Percentiles rank a stretch among this genome's conserved stretches.
phyloP scores from a whole-genome alignment of 2,888 invertebrate species.

The Philonicus albiceps region DNA sequence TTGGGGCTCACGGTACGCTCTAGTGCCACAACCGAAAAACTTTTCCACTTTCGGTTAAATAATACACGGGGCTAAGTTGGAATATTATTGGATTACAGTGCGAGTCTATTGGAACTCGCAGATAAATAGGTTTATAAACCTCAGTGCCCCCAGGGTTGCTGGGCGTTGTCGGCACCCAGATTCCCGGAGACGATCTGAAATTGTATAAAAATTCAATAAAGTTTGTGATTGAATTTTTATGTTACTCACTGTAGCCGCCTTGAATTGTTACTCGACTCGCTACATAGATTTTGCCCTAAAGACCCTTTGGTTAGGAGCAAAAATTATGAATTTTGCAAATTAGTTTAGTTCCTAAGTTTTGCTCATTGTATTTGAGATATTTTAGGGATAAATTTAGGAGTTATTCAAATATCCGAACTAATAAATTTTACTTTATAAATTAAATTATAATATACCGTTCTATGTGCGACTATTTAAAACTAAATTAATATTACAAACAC shows the following conservation, averaged over 20 bases:
- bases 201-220: constrained; percentile 37
- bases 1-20: not conserved
- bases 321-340: not conserved
- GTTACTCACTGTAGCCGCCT: not conserved
- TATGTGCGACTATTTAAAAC: no score
- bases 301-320: not conserved
- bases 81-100: constrained; percentile 32
- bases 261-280: not conserved
- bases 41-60: constrained; percentile 26
- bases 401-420: not conserved
- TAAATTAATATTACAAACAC: no score
- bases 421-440: not conserved
- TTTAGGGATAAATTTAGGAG: not conserved
- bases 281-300: not conserved
- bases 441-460: not conserved
- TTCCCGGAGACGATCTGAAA: not conserved
- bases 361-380: not conserved
- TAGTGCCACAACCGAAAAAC: not conserved
- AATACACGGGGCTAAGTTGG: constrained; percentile 31
- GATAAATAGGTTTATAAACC: constrained; percentile 21
- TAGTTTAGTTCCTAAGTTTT: not conserved
- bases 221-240: constrained; percentile 9
- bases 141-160: not conserved
- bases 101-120: constrained; percentile 5
- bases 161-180: not conserved